These are phyloP conservation scores for Eucidaris tribuloides DNA, from an alignment of 35 echinoderm and acorn worm species.

Conservation along the genomic window DNA sequence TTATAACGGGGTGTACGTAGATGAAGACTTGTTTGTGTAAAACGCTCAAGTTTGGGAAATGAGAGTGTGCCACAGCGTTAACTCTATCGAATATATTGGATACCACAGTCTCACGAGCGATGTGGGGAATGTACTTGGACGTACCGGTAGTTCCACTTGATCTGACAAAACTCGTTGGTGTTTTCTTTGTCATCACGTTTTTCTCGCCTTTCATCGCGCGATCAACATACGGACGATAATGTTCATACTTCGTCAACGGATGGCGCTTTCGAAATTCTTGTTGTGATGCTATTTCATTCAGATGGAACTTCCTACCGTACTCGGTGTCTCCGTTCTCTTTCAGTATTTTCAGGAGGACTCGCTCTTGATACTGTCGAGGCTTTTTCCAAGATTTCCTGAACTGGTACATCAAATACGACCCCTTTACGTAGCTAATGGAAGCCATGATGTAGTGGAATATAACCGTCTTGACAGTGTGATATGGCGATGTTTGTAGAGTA, in stretches of 20 bases:
- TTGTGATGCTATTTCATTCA: conserved; percentile 29
- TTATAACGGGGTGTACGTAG: conserved; percentile 24
- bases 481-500: too few species aligned
- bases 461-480: too few species aligned
- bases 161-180: not conserved
- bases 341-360: conserved; percentile 22
- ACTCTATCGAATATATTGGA: not conserved
- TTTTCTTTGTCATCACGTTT: conserved; percentile 34
- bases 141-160: conserved; percentile 64
- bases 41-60: not conserved
- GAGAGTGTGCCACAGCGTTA: not conserved
- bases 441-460: too few species aligned
- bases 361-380: conserved; percentile 42
- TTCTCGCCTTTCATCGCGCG: conserved; percentile 49
- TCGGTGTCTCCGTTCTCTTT: conserved; percentile 52
- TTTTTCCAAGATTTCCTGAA: too few species aligned
- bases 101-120: not conserved
- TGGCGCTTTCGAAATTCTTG: conserved; percentile 44
- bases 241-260: conserved; percentile 51
- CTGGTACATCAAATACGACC: too few species aligned
- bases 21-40: conserved; percentile 15
- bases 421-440: too few species aligned
- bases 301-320: conserved; percentile 34
- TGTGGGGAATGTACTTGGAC: conserved; percentile 45
- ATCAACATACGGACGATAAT: conserved; percentile 41